Conservation (phyloP, 37 sponge, comb jelly and placozoan species). For the Beroe ovata region DNA sequence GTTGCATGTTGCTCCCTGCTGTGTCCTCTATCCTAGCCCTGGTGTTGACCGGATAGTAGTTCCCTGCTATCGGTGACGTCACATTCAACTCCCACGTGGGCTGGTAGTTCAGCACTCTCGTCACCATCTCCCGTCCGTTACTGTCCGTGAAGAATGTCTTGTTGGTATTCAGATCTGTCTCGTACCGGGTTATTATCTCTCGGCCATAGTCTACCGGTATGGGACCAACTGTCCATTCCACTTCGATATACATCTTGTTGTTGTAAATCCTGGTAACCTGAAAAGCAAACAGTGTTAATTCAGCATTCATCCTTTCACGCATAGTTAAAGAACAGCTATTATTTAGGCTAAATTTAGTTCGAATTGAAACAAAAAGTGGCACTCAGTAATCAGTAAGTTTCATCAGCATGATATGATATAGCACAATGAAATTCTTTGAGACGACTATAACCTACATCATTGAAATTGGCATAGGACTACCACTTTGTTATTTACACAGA, state of each 20-base stretch:
- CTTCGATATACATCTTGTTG: conserved; percentile 68
- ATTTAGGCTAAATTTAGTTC: too few species aligned
- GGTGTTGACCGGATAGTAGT: conserved; percentile 96
- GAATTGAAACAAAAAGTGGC: too few species aligned
- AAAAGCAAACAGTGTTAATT: too few species aligned
- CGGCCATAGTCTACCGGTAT: conserved; percentile 84
- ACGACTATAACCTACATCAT: too few species aligned
- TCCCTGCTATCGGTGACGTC: conserved; percentile 86
- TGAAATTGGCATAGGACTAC: too few species aligned
- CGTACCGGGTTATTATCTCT: conserved; percentile 79
- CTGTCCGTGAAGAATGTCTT: conserved; percentile 55
- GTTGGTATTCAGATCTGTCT: conserved; percentile 12
- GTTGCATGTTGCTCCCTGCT: conserved; percentile 69
- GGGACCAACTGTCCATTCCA: conserved; percentile 89
- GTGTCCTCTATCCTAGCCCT: conserved; percentile 72
- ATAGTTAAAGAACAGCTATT: too few species aligned
- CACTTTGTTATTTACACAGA: too few species aligned
- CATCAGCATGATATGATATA: too few species aligned
- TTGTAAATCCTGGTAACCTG: conserved; percentile 72
- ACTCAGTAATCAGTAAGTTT: too few species aligned
- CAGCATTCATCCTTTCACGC: too few species aligned
- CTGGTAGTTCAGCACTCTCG: conserved; percentile 78
- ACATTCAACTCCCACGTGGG: conserved; percentile 79
- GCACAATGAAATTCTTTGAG: too few species aligned
- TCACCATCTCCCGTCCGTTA: conserved; percentile 84